A percentile compares a stretch with the other conserved stretches of the same genome.
These are phyloP conservation scores for Varanus salvator DNA, from an alignment of 2,113 vertebrate genomes.

Conservation along the genomic window DNA sequence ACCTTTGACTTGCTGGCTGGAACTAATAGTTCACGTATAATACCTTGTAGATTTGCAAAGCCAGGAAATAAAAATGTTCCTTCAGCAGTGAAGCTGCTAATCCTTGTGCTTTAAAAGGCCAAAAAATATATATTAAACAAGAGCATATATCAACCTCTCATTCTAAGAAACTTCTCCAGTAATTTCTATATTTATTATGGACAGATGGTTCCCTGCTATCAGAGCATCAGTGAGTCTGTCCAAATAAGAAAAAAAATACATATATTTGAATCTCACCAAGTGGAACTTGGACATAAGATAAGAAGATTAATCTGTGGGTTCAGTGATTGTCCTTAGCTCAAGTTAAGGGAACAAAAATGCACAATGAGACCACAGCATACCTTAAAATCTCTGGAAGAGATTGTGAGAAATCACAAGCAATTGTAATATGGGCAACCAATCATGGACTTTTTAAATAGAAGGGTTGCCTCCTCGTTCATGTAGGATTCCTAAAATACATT, in stretches of 20 bases:
- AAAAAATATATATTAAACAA: neutral
- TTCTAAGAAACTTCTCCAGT: neutral
- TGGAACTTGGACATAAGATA: neutral
- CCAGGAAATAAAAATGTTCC: conserved; percentile 8
- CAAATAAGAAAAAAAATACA: neutral
- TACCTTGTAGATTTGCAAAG: neutral
- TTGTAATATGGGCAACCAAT: neutral
- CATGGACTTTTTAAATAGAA: neutral
- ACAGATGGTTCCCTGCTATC: neutral
- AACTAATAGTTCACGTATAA: conserved; percentile 2
- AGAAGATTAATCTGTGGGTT: neutral
- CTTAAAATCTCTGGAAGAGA: neutral
- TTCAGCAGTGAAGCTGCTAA: neutral
- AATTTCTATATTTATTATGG: neutral
- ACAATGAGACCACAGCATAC: neutral
- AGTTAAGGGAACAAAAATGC: neutral
- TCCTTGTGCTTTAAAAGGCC: neutral
- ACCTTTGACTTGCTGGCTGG: neutral
- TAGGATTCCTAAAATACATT: neutral
- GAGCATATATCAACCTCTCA: neutral
- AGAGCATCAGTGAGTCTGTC: neutral
- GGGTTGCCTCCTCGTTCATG: neutral
- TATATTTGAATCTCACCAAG: neutral
- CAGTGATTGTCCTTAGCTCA: neutral
- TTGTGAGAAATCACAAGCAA: neutral